Evolutionary conservation across 2,888 invertebrate genomes (phyloP), one percentile per base, ranked within the genome.

Genomic region (Theretra japonica): DNA sequence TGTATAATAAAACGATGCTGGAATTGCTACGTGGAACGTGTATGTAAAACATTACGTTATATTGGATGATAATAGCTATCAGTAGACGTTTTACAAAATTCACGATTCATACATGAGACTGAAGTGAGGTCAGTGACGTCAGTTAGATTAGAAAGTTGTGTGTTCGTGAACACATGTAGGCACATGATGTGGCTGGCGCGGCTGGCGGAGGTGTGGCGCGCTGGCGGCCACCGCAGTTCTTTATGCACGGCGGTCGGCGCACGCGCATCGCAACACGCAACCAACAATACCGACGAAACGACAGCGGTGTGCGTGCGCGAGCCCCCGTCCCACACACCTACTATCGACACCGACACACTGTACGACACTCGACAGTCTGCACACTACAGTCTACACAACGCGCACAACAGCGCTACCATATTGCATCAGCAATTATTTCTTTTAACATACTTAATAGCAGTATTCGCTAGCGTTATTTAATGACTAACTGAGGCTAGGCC

Each of bases 181-280:
- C 74, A 75, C 73, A 72, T 76, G 79, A 79, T 72, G 76, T 76
- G 76, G 75, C 70, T 15, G 41, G 41, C 41, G 41, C 41, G 41
- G 77, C 76, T 88, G 89, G 77, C 76, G 89, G 89, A 85, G 90
- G 90, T 89, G 90, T 89, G 90, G 86, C 85, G 62, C 77, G 75
- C 75, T 73, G 73, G 73, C 71, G 70, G 76, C 73, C 76, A 25
- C 71, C 71, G 48, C 59, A 28, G 28, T 56, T 19, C 41, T 70
- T 69, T 70, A 68, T 70, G 69, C 79, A 72, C 72, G 68, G 58
- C 72, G 60, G 69, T 50, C 72, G 65, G 78, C 79, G 83, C 80
- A 82, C 83, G 83, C 83, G 83, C 81, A 78, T 78, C 77, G 75
- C 76, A 81, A 82, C 83, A 82, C 82, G 81, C 79, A 79, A 77